A percentile compares a stretch with the other conserved stretches of the same genome.
Conservation (phyloP, 2,888 invertebrate species). For the Temnothorax rugatulus region DNA sequence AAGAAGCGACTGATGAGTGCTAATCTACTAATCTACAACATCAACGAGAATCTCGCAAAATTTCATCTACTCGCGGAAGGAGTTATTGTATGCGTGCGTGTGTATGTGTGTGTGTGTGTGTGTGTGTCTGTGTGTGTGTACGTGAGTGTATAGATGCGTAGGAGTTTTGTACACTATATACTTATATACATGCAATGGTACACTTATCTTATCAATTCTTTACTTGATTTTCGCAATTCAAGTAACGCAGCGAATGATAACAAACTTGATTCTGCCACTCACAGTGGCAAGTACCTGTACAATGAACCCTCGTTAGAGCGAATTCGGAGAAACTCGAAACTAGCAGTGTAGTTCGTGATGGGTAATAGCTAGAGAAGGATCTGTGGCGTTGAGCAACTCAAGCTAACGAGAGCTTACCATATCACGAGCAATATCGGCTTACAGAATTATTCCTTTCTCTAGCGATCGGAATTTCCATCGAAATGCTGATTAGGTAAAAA, state of each 20-base stretch:
- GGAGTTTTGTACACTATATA: conserved; percentile 37
- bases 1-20: conserved; percentile 56
- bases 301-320: conserved; percentile 48
- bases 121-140: not conserved
- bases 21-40: conserved; percentile 64
- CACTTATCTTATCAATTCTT: conserved; percentile 53
- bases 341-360: conserved; percentile 1
- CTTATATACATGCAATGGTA: conserved; percentile 44
- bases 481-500: conserved; percentile 2
- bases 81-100: conserved; percentile 9
- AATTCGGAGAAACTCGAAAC: conserved; percentile 51
- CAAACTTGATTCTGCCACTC: conserved; percentile 23
- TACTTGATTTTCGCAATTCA: conserved; percentile 59
- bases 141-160: not conserved
- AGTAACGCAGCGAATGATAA: conserved; percentile 39
- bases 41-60: conserved; percentile 55
- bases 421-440: conserved; percentile 15
- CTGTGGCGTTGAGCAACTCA: not conserved
- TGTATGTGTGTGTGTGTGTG: not conserved
- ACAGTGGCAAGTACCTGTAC: conserved; percentile 26
- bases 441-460: not conserved
- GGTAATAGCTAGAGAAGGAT: conserved; percentile 8
- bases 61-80: conserved; percentile 15
- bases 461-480: conserved; percentile 16
- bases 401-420: conserved; percentile 39